Conservation (phyloP, 2,888 invertebrate genomes). For the Dioctria rufipes region DNA sequence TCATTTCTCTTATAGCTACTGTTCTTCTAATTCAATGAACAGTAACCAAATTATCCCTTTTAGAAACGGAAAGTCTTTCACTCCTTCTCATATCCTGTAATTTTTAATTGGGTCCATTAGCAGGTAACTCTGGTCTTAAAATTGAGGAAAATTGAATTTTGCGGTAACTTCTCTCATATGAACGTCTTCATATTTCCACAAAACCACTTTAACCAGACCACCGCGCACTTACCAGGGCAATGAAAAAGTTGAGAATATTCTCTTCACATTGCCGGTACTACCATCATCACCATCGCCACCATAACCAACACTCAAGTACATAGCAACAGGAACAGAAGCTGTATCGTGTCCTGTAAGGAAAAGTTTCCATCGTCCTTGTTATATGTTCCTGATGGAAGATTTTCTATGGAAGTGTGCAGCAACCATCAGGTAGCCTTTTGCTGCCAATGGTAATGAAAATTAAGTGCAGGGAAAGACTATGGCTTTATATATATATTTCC, state of each 20-base stretch:
- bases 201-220: constrained; percentile 45
- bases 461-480: constrained; percentile 39
- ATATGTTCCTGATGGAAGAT: not conserved
- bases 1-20: too few species aligned
- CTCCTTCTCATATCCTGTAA: constrained; percentile 2
- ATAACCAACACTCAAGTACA: not conserved
- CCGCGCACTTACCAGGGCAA: constrained; percentile 31
- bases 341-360: not conserved
- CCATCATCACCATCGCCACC: not conserved
- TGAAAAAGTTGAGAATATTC: constrained; percentile 25
- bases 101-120: constrained; percentile 48
- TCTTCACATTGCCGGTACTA: not conserved
- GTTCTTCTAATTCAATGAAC: constrained; percentile 27
- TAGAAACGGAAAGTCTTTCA: not conserved
- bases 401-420: not conserved
- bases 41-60: constrained; percentile 23
- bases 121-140: constrained; percentile 46
- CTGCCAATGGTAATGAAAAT: constrained; percentile 24
- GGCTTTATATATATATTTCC: constrained; percentile 32
- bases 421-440: not conserved
- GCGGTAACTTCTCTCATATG: constrained; percentile 40
- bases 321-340: not conserved
- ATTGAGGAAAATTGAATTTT: constrained; percentile 33
- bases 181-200: constrained; percentile 48
- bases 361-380: constrained; percentile 13